Percentiles rank a stretch among this genome's conserved stretches.
These are phyloP conservation scores for Dascillus cervinus DNA, from an alignment of 2,888 invertebrate species.

Conservation along the genomic window DNA sequence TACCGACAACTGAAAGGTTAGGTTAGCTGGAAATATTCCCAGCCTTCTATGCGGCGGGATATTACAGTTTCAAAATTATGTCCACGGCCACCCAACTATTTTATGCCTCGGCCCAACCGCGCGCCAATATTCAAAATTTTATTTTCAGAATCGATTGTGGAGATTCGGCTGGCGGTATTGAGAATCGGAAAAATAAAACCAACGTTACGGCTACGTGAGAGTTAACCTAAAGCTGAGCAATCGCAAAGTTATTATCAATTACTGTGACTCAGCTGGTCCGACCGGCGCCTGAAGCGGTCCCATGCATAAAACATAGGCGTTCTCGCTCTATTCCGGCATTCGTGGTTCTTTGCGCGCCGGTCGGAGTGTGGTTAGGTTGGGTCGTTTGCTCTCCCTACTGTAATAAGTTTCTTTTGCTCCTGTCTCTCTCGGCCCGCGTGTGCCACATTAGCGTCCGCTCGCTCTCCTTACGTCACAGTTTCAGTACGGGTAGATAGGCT, in stretches of 20 bases:
- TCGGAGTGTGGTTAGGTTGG: slow-evolving; percentile 42
- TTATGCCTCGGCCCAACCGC: too few species aligned
- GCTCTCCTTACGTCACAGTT: slow-evolving; percentile 41
- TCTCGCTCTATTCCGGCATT: slow-evolving; percentile 45
- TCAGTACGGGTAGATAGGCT: slow-evolving; percentile 40
- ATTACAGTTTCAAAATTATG: slow-evolving; percentile 14
- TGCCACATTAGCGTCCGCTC: slow-evolving; percentile 19
- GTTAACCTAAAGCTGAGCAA: slow-evolving; percentile 27
- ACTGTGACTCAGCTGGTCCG: slow-evolving; percentile 45
- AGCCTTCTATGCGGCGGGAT: slow-evolving; percentile 9
- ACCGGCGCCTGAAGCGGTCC: slow-evolving; percentile 39
- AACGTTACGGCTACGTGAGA: slow-evolving; percentile 13
- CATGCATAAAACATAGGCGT: slow-evolving; percentile 41
- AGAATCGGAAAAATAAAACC: slow-evolving; percentile 3
- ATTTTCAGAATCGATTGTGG: slow-evolving; percentile 1
- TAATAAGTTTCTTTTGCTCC: slow-evolving; percentile 36
- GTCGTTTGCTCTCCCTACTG: slow-evolving; percentile 39
- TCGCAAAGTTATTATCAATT: slow-evolving; percentile 45
- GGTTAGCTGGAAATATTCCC: slow-evolving; percentile 27
- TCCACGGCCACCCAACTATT: too few species aligned
- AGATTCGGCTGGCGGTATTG: not conserved
- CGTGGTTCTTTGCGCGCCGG: slow-evolving; percentile 39
- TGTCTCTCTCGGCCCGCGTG: slow-evolving; percentile 20
- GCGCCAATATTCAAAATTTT: too few species aligned
- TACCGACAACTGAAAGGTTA: slow-evolving; percentile 37